Conservation (phyloP, 2,113 vertebrate genomes). For the Bos javanicus region DNA sequence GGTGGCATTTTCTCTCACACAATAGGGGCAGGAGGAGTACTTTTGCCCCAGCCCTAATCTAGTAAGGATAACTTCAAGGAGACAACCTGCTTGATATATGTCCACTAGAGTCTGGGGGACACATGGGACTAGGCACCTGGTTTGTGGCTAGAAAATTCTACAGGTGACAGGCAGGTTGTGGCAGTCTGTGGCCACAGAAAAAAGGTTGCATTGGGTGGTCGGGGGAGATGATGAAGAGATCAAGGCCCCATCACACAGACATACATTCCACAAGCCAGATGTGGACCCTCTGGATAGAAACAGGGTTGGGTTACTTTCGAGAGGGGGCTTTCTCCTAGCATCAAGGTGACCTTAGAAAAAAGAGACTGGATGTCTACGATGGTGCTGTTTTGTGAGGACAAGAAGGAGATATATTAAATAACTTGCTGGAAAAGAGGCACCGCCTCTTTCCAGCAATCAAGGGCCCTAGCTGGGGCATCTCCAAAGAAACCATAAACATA, state of each 20-base stretch:
- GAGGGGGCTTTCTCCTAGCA: background rate
- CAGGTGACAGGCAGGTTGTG: background rate
- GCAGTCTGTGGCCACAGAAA: background rate
- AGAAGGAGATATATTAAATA: background rate
- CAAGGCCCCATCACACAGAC: background rate
- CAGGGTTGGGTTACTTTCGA: background rate
- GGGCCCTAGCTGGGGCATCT: background rate
- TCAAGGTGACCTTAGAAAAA: background rate
- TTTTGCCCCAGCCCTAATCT: background rate
- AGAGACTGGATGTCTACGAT: background rate
- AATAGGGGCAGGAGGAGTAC: background rate
- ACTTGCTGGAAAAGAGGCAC: background rate
- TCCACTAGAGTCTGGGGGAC: background rate
- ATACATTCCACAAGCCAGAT: background rate
- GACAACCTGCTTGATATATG: background rate
- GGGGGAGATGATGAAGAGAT: background rate
- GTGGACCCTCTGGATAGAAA: background rate
- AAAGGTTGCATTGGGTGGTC: background rate
- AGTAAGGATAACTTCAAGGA: background rate
- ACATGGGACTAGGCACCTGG: background rate
- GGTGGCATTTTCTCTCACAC: background rate
- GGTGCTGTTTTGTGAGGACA: background rate
- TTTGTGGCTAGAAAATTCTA: background rate
- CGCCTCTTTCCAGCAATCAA: background rate
- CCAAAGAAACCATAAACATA: background rate